These are phyloP conservation scores for Heteronetta atricapilla DNA, from an alignment of 2,113 vertebrate species.

Conservation along the genomic window DNA sequence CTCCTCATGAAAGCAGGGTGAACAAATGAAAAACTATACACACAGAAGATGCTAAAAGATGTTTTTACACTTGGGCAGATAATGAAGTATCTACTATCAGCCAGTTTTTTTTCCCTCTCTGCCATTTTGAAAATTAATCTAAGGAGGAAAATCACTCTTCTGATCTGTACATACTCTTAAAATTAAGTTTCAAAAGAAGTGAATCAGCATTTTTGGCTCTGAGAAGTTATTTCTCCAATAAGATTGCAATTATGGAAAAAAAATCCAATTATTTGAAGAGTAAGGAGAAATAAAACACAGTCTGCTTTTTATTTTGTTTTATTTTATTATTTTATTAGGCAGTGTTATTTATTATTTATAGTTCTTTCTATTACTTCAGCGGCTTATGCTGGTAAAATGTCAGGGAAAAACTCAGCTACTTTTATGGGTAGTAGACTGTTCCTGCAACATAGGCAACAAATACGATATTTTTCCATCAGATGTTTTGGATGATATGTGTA, in stretches of 20 bases:
- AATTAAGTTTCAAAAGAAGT: not conserved
- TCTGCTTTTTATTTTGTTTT: too few species aligned
- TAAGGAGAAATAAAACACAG: not conserved
- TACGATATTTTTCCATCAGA: accelerated
- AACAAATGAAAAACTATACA: not conserved
- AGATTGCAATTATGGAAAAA: not conserved
- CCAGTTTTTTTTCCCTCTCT: not conserved
- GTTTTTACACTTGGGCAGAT: not conserved
- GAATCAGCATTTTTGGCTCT: not conserved
- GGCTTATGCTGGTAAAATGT: not conserved
- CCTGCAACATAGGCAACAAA: not conserved
- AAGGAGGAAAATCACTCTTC: not conserved
- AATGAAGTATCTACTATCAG: not conserved
- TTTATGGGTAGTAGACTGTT: not conserved
- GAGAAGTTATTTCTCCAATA: not conserved
- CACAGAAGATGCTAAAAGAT: not conserved
- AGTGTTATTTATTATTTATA: too few species aligned
- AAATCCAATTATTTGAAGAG: not conserved
- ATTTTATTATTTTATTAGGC: too few species aligned
- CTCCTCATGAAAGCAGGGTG: not conserved
- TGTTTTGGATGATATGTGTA: not conserved
- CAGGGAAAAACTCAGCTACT: not conserved
- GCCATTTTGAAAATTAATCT: not conserved
- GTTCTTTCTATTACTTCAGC: not conserved
- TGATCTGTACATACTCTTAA: not conserved